Base-by-base conservation (phyloP, 2,113 vertebrate species). In the Craseonycteris thonglongyai region DNA sequence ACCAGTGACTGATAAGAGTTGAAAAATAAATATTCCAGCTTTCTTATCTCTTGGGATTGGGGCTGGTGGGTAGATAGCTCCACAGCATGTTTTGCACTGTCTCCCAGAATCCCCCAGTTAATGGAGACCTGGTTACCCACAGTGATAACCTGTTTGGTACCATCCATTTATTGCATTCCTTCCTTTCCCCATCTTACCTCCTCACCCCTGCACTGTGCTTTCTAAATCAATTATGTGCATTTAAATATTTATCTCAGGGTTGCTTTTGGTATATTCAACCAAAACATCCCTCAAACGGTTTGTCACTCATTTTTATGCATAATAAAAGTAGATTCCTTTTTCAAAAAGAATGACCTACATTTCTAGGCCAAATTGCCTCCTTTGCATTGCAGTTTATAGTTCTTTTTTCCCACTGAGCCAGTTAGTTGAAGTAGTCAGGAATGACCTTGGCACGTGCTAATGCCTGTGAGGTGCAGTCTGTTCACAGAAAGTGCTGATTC, bases 371-470 rank as follows among this genome's bases (percentile, higher is more conserved):
- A 95, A 76, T 38, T 90, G 66, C 69, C 45, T 97, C 0, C 0
- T 7, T 95, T 82, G 42, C 35, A 0, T 28, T 81, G 65, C 24
- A 93, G 80, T 90, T 51, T n/a, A 0, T n/a, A n/a, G n/a, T 45
- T 76, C 21, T 38, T 47, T 74, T 28, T 30, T 22, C 85, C 4
- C 40, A 51, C 3, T n/a, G 65, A 96, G 10, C 51, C 47, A 94
- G 66, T 95, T 96, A 69, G 35, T 68, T 56, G 35, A 96, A 75
- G 54, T 38, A 83, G 49, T 65, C 92, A 14, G 89, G 80, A 95
- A 35, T 90, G 91, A 83, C 87, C 95, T 95, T 71, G 68, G 42
- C 22, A 66, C 51, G 56, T 71, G 78, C 66, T 22, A 87, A 84
- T 65, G 47, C 0, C 0, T 90, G 5, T 58, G 42, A 92, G 22